Evolutionary conservation across 2,888 invertebrate species (phyloP), one percentile per base, ranked within the genome.

Genomic region (Lordiphosa fenestrarum): DNA sequence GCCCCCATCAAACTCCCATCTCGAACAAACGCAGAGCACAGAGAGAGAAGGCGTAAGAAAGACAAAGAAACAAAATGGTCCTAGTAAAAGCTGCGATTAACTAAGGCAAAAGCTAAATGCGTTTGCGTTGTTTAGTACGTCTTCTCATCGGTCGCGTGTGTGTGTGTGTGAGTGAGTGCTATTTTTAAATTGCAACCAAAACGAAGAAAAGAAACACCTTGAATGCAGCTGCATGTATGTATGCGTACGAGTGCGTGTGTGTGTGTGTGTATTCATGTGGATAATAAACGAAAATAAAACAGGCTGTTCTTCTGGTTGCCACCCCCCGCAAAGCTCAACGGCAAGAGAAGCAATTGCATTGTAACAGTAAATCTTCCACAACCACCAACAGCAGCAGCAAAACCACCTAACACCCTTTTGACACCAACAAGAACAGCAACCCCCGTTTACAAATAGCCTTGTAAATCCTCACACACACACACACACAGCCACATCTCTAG

Each of bases 281-380:
- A 66, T 53, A 56, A 71, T 82, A 83, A 82, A 77, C 83, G 83
- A 78, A 80, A 64, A 65, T 48, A 55, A 39, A 49, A 30, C 33
- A 19, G 33, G 19, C 19, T 38, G 44, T 37, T 46, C 25, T 52
- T 52, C 52, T 52, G 52, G 46, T 37, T 46, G 53, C 66, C 58
- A 38, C 42, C 48, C 66, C 64, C 64, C 58, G 64, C 64, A 66
- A 65, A 57, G 64, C 49, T 53, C 35, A 21, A 19, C 48, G 52
- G 15, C n/a, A 15, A 25, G 46, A 65, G 33, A 15, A 44, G 44
- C 33, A 71, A 75, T 48, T 82, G 80, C 80, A 77, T 55, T 63
- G 64, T 55, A 74, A 25, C 64, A 40, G 55, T 54, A 54, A 64
- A 25, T 46, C 55, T 44, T 42, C 49, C 51, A 51, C 60, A 9